These are phyloP conservation scores for Hydrozoanthus gracilis DNA, from an alignment of 92 coral and sea anemone species.

Conservation along the genomic window DNA sequence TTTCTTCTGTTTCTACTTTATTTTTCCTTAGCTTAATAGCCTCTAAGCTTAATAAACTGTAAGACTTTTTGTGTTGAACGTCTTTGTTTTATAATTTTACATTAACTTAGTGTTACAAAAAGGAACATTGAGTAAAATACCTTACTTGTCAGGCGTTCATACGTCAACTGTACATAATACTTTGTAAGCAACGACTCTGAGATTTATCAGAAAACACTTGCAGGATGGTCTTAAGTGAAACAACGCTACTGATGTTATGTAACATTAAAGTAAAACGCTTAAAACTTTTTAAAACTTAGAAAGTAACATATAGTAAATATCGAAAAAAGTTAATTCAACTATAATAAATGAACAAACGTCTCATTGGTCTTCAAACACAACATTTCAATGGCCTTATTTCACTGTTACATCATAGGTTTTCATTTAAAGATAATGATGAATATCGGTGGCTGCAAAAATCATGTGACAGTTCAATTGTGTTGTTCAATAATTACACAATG, in stretches of 20 bases:
- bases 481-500: neutral
- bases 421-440: neutral
- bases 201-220: conserved; percentile 4
- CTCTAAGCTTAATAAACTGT: neutral
- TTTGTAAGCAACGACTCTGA: neutral
- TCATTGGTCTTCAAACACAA: conserved; percentile 23
- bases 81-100: neutral
- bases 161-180: neutral
- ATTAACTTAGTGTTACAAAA: conserved; percentile 26
- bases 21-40: conserved; percentile 13
- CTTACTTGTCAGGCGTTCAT: conserved; percentile 14
- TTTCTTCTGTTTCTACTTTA: neutral
- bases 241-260: conserved; percentile 12
- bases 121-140: neutral
- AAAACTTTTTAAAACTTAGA: neutral
- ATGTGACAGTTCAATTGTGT: conserved; percentile 11
- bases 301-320: neutral
- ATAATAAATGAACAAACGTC: conserved; percentile 15
- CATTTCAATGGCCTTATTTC: conserved; percentile 18
- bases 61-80: neutral
- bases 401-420: conserved; percentile 8
- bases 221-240: conserved; percentile 24
- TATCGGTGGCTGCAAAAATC: conserved; percentile 16
- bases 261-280: conserved; percentile 18
- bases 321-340: neutral